Evolutionary conservation across 1,140 invertebrate genomes (phyloP), one percentile per base, ranked within the genome.

Genomic region (Grapholita molesta): DNA sequence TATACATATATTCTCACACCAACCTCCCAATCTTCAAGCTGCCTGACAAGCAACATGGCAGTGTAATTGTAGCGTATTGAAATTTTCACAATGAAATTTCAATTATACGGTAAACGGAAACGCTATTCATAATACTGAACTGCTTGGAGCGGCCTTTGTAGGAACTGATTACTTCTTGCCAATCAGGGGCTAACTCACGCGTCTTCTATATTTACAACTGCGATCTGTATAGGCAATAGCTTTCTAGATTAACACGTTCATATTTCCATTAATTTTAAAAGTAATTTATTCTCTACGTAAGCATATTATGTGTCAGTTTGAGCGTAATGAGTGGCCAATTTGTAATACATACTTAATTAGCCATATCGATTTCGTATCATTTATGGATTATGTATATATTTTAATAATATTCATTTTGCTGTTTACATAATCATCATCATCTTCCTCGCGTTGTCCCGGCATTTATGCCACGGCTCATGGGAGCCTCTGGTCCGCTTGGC

Each of bases 281-380:
- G 15, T 38, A 0, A 38, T n/a, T n/a, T n/a, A n/a, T n/a, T n/a
- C n/a, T n/a, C n/a, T n/a, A n/a, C n/a, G n/a, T n/a, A n/a, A n/a
- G n/a, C n/a, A n/a, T n/a, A n/a, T n/a, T n/a, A n/a, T n/a, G n/a
- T n/a, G n/a, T n/a, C n/a, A n/a, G n/a, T n/a, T n/a, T n/a, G n/a
- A n/a, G n/a, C n/a, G n/a, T n/a, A 61, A 35, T 61, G 68, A 55
- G 70, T 35, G 30, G 61, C 48, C 24, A 64, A 28, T 32, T 48
- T 74, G 52, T 76, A 77, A 71, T 66, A 57, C 57, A 38, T 69
- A 48, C 23, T 76, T 86, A 85, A 86, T 86, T 86, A 86, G 84
- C 83, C 67, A 72, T 84, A 84, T 86, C 71, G 61, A 74, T 82
- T 72, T 57, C 76, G 42, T 3, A 28, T 28, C 15, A 30, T 30